Conservation (phyloP, 2,113 vertebrate species). For the Daphoenositta chrysoptera region DNA sequence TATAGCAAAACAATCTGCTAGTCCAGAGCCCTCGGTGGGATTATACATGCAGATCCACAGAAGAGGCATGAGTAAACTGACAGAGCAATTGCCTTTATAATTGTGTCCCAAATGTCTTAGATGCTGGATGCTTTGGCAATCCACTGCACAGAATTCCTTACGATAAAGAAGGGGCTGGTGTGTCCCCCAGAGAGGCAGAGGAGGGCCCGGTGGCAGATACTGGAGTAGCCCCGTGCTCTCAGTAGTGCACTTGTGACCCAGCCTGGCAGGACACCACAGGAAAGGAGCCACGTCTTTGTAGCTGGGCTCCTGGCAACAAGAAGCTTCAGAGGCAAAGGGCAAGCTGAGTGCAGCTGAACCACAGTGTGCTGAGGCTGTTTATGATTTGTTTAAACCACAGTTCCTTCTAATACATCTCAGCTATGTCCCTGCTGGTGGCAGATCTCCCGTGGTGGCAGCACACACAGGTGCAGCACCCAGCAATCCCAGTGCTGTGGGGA, state of each 20-base stretch:
- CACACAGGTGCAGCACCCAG: not conserved
- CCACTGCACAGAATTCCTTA: not conserved
- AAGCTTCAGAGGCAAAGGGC: not conserved
- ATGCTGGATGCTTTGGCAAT: not conserved
- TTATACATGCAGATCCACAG: not conserved
- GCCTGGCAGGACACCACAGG: not conserved
- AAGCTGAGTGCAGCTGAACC: not conserved
- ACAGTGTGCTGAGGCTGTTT: rapidly evolving
- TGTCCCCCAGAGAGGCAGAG: not conserved
- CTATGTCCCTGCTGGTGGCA: not conserved
- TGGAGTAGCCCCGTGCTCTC: not conserved
- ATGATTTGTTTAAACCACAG: not conserved
- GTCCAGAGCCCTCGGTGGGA: rapidly evolving
- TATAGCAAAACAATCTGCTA: not conserved
- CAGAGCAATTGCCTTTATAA: not conserved
- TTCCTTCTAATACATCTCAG: not conserved
- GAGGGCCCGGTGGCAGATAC: rapidly evolving
- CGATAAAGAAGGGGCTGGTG: not conserved
- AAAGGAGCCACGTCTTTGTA: not conserved
- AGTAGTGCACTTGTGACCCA: not conserved
- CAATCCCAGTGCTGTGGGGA: not conserved
- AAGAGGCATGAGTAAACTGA: not conserved
- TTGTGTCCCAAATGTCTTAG: not conserved
- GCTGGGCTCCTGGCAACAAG: not conserved
- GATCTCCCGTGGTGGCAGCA: not conserved